Evolutionary conservation across 1,140 invertebrate genomes (phyloP), one percentile per base, ranked within the genome.

Genomic region (Pomacea maculata): DNA sequence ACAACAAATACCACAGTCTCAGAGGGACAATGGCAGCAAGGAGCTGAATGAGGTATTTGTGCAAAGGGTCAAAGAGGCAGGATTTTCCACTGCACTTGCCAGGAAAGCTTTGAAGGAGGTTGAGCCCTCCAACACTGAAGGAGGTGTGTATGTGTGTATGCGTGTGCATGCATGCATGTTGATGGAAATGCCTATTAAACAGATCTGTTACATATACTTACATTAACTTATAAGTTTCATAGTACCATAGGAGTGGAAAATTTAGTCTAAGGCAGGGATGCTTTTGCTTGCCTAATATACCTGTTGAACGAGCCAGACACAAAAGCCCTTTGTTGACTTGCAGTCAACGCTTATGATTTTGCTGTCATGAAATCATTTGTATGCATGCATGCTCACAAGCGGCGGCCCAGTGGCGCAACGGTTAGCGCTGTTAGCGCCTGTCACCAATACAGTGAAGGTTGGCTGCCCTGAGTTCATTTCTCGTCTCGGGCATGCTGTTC

Each of bases 41-140:
- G 79, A 77, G 54, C 64, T 76, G 64, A 25, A 63, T 6, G 80
- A 82, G 21, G 71, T 83, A 29, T 68, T 80, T 65, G 57, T 87
- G 45, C 65, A 80, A 19, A 79, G 80, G 34, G 75, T 85, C 17
- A 55, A 75, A 54, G 75, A 83, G 54, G 70, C 45, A 15, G 83
- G 83, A 21, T 84, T 75, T 52, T 34, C 74, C 52, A 45, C 25
- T 34, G 70, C 71, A 54, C 75, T 82, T 7, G 81, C 83, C 8
- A 57, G n/a, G 19, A 70, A 19, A 70, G 83, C 83, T 34, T 12
- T 82, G 61, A 55, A 54, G 21, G 78, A 82, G 65, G 71, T 67
- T 14, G 64, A 63, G 19, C 73, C 45, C 6, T 74, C 52, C 15
- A 74, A 82, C 71, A 29, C 65, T 21, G 83, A 75, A 25, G 75